Evolutionary conservation across 2,797 vertebrate species (phyloP).

Genomic region (Micropoecilia bifurca): DNA sequence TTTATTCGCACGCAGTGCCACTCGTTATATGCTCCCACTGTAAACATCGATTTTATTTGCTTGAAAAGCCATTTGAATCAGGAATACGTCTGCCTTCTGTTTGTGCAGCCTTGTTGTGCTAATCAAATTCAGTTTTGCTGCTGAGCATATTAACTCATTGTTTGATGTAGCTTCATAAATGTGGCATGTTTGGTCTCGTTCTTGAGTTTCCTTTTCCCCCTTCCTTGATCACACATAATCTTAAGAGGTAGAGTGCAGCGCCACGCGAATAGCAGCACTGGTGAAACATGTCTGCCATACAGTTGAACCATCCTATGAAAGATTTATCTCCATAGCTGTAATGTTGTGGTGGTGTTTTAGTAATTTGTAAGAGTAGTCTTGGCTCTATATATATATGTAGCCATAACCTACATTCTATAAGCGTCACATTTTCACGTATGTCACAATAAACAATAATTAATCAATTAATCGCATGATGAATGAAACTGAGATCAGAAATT

Average conservation of each 20-base stretch:
- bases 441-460: background rate
- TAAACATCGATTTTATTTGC: background rate
- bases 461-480: too few species aligned
- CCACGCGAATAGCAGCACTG: background rate
- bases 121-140: constrained; percentile 2
- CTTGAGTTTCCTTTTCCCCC: background rate
- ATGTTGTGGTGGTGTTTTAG: background rate
- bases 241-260: background rate
- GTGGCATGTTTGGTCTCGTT: background rate
- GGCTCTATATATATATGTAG: background rate
- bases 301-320: background rate
- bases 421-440: background rate
- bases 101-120: background rate
- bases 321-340: background rate
- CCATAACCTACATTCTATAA: background rate
- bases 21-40: background rate
- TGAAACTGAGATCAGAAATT: too few species aligned
- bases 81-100: background rate
- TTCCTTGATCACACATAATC: background rate
- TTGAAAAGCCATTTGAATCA: background rate
- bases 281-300: background rate
- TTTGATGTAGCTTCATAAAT: background rate
- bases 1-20: background rate
- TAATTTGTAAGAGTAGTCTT: background rate
- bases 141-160: background rate